These are phyloP conservation scores for Crenuchus spilurus DNA, from an alignment of 2,797 vertebrate species.

Conservation along the genomic window DNA sequence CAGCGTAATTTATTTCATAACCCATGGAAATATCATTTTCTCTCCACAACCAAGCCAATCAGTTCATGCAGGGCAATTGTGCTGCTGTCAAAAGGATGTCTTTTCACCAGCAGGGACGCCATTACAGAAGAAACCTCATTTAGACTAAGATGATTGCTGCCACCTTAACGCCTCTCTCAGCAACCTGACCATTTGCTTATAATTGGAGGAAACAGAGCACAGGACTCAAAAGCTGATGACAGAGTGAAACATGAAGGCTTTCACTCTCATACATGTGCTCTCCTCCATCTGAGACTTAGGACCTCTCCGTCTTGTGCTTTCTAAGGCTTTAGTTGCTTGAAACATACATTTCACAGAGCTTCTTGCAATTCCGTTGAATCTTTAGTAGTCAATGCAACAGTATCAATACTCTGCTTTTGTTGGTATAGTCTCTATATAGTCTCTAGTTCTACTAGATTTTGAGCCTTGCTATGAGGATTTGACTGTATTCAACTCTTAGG, in stretches of 20 bases:
- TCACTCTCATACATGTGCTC: not conserved
- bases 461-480: too few relatives aligned
- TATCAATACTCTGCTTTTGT: too few relatives aligned
- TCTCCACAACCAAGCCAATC: conserved; percentile 17
- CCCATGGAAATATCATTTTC: conserved; percentile 26
- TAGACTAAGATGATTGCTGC: conserved; percentile 33
- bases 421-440: too few relatives aligned
- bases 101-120: conserved; percentile 16
- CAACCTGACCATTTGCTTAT: conserved; percentile 11
- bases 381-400: too few relatives aligned
- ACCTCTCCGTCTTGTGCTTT: too few relatives aligned
- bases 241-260: not conserved
- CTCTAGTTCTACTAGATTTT: too few relatives aligned
- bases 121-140: conserved; percentile 27
- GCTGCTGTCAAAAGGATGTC: conserved; percentile 10
- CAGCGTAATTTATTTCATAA: conserved; percentile 21
- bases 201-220: conserved; percentile 25
- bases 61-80: conserved; percentile 7
- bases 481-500: too few relatives aligned
- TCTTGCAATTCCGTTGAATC: too few relatives aligned
- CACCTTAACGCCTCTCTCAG: conserved; percentile 17
- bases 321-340: too few relatives aligned
- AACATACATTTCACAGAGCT: too few relatives aligned
- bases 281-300: not conserved
- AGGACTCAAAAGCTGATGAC: not conserved